A percentile compares a stretch with the other conserved stretches of the same genome.
phyloP scores from a whole-genome alignment of 2,888 invertebrate species.

The Anodontia alba region DNA sequence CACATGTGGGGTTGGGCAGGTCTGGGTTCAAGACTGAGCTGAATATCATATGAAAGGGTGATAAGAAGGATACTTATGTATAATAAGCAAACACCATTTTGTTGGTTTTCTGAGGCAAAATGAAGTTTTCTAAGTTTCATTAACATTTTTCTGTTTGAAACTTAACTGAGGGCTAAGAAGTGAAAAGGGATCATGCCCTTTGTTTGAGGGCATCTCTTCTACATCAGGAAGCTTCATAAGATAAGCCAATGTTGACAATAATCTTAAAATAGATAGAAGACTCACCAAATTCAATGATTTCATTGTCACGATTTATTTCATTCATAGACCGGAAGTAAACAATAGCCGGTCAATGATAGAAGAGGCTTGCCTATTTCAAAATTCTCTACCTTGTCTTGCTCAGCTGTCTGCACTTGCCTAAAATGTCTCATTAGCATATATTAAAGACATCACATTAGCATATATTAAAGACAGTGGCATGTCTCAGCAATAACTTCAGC shows the following conservation, averaged over 20 bases:
- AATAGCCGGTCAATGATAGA: no score
- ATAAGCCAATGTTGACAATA: background rate
- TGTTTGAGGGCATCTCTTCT: background rate
- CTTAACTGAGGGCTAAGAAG: background rate
- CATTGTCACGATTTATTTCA: background rate
- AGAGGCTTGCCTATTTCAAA: no score
- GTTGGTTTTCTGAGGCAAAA: background rate
- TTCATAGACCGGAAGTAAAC: background rate
- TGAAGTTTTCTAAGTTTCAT: constrained; percentile 6
- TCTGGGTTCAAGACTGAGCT: constrained; percentile 17
- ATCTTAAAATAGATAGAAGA: background rate
- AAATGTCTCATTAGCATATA: no score
- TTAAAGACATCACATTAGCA: no score
- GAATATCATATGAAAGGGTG: constrained; percentile 17
- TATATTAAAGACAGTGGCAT: no score
- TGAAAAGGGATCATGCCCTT: background rate
- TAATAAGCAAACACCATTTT: background rate
- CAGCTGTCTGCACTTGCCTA: no score
- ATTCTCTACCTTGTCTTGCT: no score
- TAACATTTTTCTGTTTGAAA: background rate
- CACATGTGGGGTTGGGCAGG: constrained; percentile 6
- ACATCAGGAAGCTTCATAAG: background rate
- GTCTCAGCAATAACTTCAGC: no score
- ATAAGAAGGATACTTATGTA: constrained; percentile 85
- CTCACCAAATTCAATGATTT: background rate